Percentiles rank a stretch among this genome's conserved stretches.
Conservation (phyloP, 2,113 vertebrate genomes). For the Protobothrops mucrosquamatus region DNA sequence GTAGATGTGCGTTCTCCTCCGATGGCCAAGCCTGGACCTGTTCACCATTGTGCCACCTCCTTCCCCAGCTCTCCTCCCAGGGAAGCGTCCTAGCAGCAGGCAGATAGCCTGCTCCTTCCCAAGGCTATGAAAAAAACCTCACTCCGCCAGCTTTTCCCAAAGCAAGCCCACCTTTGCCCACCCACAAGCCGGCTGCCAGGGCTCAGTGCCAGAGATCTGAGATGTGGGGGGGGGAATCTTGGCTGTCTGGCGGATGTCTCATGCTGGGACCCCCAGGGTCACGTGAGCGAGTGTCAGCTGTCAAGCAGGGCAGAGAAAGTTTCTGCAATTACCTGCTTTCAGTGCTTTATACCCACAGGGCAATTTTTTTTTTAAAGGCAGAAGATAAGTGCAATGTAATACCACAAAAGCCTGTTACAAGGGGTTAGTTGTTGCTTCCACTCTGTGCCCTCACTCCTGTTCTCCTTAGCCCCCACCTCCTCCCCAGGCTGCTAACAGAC, state of each 20-base stretch:
- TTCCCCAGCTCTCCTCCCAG: constrained; percentile 38
- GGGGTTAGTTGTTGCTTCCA: neutral
- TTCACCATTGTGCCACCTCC: constrained; percentile 22
- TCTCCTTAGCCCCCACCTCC: neutral
- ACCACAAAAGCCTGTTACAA: neutral
- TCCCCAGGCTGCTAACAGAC: neutral
- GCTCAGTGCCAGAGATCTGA: constrained; percentile 47
- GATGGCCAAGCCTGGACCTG: neutral
- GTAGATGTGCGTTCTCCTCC: neutral
- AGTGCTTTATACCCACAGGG: constrained; percentile 43
- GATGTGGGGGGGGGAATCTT: constrained; percentile 6
- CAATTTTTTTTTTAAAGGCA: constrained; percentile 4
- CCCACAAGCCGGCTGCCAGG: neutral
- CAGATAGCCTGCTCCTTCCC: constrained; percentile 29
- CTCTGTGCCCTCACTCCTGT: neutral
- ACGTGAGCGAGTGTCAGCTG: constrained; percentile 65
- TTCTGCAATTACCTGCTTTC: constrained; percentile 46
- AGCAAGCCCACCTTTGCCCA: constrained; percentile 16
- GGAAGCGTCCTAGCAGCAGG: constrained; percentile 43
- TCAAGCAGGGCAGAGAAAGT: constrained; percentile 49
- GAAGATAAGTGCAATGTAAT: neutral
- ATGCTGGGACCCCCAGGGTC: constrained; percentile 28
- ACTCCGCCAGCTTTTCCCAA: neutral
- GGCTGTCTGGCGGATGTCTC: neutral
- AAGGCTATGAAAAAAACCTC: neutral